phyloP scores from a whole-genome alignment of 2,797 vertebrate genomes.

The Argentina silus region DNA sequence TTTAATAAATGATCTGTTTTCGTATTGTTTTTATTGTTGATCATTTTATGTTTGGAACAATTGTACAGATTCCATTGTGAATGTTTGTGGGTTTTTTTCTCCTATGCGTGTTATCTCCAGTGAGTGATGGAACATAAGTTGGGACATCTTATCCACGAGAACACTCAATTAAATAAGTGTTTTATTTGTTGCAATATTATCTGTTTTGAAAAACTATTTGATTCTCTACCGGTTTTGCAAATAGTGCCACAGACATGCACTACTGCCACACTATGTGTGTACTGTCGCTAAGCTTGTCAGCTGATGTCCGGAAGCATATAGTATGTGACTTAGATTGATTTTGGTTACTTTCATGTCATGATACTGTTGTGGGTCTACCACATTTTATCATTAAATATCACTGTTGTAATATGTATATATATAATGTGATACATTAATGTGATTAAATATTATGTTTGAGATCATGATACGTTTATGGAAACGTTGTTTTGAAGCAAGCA shows the following conservation, averaged over 20 bases:
- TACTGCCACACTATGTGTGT: constrained; percentile 44
- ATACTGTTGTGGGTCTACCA: constrained; percentile 25
- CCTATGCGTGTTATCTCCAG: constrained; percentile 16
- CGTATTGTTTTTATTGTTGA: constrained; percentile 59
- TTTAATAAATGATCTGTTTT: constrained; percentile 24
- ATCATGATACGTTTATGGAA: constrained; percentile 1
- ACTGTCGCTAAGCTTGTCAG: constrained; percentile 23
- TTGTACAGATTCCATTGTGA: constrained; percentile 25
- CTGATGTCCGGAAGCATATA: constrained; percentile 22
- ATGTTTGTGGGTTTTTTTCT: constrained; percentile 40
- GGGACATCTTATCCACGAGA: constrained; percentile 29
- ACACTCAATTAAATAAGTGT: constrained; percentile 51
- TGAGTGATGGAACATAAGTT: constrained; percentile 31
- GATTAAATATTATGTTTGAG: constrained; percentile 32
- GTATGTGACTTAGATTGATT: constrained; percentile 9
- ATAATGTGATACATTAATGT: no score
- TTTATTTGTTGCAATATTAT: constrained; percentile 46
- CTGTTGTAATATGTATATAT: not conserved
- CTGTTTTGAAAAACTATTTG: constrained; percentile 33
- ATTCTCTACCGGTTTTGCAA: constrained; percentile 9
- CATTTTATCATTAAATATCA: constrained; percentile 29
- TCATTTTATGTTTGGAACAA: constrained; percentile 31
- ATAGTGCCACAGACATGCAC: constrained; percentile 57
- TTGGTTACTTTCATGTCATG: constrained; percentile 11
- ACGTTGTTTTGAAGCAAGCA: not conserved